Evolutionary conservation across 2,797 vertebrate genomes (phyloP), one percentile per base, ranked within the genome.

Genomic region (Channa striata): DNA sequence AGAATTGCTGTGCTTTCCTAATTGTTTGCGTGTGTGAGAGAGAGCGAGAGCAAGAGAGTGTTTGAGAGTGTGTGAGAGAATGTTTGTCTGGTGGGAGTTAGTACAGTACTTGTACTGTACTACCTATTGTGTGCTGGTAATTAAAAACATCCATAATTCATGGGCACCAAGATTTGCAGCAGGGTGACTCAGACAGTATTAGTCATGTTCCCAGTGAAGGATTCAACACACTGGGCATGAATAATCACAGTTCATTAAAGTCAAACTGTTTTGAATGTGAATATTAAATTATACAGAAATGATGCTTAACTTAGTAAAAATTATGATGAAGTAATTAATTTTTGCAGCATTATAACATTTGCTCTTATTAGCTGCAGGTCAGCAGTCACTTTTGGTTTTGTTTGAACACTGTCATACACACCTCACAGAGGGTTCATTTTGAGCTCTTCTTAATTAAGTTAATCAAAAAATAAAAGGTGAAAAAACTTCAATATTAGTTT

Each of bases 191-290:
- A 64, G 75, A 17, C 40, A 7, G 56, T 12, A 40, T 83, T 72
- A 52, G 69, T 85, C 76, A 68, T 78, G 68, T 52, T 74, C 36
- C 47, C 73, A 40, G 64, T 0, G 40, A 70, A 39, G 53, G 62
- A 62, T 33, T 70, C 56, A 48, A 50, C 36, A 44, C 46, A 51
- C 49, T 53, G 19, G 68, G 49, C 62, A 47, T 56, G 70, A 86
- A 80, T 80, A 74, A 87, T 77, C 72, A 51, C 76, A 33, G 68
- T 72, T 80, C 78, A 81, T 36, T 60, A 59, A 81, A 79, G 80
- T 68, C 76, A 43, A 5, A 77, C 69, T 78, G 78, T 76, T 84
- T 60, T 62, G 50, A 83, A 74, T 34, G 42, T 84, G 81, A 56
- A 46, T 68, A 81, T 82, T 62, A 71, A 70, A 81, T 69, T 34